Conservation (phyloP, 2,797 vertebrate genomes). For the Danio choprae region DNA sequence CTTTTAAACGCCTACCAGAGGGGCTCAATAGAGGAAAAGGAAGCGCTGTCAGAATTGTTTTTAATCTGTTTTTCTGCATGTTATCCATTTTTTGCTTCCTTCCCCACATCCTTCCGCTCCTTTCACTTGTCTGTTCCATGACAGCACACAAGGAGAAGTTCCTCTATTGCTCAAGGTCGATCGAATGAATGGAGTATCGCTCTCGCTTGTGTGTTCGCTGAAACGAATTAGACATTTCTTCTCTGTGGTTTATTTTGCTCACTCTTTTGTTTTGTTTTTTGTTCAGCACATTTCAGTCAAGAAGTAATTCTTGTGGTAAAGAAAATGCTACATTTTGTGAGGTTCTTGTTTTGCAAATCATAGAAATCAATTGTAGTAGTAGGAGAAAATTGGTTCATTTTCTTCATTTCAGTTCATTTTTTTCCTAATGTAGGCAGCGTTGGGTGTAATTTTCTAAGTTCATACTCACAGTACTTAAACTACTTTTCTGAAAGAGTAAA, state of each 20-base stretch:
- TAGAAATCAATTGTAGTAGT: no score
- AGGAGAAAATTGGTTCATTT: no score
- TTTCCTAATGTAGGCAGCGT: no score
- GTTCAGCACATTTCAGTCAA: neutral
- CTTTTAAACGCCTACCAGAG: slow-evolving; percentile 52
- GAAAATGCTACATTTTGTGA: no score
- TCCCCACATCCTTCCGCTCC: slow-evolving; percentile 63
- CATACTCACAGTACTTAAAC: no score
- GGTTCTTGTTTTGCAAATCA: no score
- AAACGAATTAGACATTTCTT: neutral
- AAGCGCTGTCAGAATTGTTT: slow-evolving; percentile 66
- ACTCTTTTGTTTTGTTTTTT: neutral
- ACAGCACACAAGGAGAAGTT: slow-evolving; percentile 44
- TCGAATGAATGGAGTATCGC: slow-evolving; percentile 4
- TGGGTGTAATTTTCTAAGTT: no score
- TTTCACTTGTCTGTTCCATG: slow-evolving; percentile 51
- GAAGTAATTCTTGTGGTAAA: slow-evolving; percentile 8
- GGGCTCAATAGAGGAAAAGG: slow-evolving; percentile 69
- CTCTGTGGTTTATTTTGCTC: slow-evolving; percentile 4
- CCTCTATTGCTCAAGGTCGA: slow-evolving; percentile 29
- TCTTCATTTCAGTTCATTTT: no score
- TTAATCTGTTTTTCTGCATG: slow-evolving; percentile 66
- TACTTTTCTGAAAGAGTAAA: no score
- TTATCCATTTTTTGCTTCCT: slow-evolving; percentile 66
- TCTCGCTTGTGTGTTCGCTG: neutral